Evolutionary conservation across 2,888 invertebrate genomes (phyloP).

Genomic region (Latrodectus elegans): DNA sequence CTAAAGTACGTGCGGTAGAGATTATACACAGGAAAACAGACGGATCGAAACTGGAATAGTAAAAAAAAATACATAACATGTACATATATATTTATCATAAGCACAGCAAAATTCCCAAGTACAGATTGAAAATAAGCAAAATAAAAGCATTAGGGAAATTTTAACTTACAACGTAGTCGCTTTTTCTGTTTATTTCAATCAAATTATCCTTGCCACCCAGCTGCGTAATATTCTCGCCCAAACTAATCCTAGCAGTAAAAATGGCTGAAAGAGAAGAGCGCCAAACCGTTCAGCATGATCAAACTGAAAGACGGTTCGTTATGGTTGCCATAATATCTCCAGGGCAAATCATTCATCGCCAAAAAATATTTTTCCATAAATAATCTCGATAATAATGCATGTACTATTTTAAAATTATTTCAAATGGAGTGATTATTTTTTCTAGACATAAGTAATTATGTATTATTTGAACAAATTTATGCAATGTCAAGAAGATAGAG

Average conservation of each 20-base stretch:
- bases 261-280: slow-evolving; percentile 55
- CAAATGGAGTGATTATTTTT: not conserved
- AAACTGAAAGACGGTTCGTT: slow-evolving; percentile 11
- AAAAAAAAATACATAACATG: not conserved
- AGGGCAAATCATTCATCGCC: slow-evolving; percentile 16
- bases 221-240: slow-evolving; percentile 1
- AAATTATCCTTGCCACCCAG: not conserved
- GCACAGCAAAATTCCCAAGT: not conserved
- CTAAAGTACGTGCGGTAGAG: too few species aligned
- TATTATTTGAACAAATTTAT: not conserved
- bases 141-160: not conserved
- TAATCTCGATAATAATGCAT: not conserved
- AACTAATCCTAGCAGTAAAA: slow-evolving; percentile 19
- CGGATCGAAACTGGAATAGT: not conserved
- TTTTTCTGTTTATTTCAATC: not conserved
- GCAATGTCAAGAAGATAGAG: too few species aligned
- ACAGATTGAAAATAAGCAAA: not conserved
- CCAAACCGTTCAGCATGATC: slow-evolving; percentile 30
- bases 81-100: not conserved
- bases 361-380: not conserved
- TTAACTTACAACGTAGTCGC: slow-evolving; percentile 29
- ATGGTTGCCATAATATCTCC: slow-evolving; percentile 43
- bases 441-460: not conserved
- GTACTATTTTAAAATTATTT: not conserved
- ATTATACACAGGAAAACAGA: not conserved